A percentile compares a stretch with the other conserved stretches of the same genome.
These are phyloP conservation scores for Sphaerophoria rueppellii DNA, from an alignment of 2,888 invertebrate genomes.

Conservation along the genomic window DNA sequence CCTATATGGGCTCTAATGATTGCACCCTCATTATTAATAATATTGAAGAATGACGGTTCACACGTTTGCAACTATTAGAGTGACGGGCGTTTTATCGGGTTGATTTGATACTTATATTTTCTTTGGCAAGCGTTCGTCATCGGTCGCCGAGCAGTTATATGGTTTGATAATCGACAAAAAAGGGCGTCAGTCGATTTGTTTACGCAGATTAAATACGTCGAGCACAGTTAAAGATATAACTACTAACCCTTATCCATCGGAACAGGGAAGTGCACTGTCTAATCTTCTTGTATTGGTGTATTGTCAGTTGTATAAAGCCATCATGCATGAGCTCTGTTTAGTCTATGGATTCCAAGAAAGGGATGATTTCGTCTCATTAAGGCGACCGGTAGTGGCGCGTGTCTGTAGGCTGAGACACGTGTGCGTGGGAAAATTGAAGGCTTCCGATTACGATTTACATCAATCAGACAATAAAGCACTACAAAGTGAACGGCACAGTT, in stretches of 20 bases:
- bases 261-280: conserved; percentile 39
- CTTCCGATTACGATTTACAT: conserved; percentile 57
- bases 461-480: conserved; percentile 48
- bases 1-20: conserved; percentile 57
- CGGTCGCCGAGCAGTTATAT: conserved; percentile 9
- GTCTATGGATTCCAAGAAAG: conserved; percentile 9
- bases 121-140: conserved; percentile 7
- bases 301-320: neutral
- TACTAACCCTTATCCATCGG: conserved; percentile 46
- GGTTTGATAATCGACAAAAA: conserved; percentile 57
- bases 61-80: conserved; percentile 42
- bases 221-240: conserved; percentile 10
- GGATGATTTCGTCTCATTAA: conserved; percentile 67
- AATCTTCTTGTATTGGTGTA: neutral
- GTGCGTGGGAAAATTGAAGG: conserved; percentile 68
- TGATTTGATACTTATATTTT: conserved; percentile 16
- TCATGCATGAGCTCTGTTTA: conserved; percentile 33
- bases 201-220: conserved; percentile 62
- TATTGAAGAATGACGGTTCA: conserved; percentile 58
- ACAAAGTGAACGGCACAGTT: conserved; percentile 10
- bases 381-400: conserved; percentile 58
- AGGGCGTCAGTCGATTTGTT: conserved; percentile 61
- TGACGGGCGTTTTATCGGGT: conserved; percentile 28
- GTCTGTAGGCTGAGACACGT: conserved; percentile 57
- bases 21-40: conserved; percentile 62